phyloP scores from a whole-genome alignment of 2,113 vertebrate species.

The Lycaon pictus region DNA sequence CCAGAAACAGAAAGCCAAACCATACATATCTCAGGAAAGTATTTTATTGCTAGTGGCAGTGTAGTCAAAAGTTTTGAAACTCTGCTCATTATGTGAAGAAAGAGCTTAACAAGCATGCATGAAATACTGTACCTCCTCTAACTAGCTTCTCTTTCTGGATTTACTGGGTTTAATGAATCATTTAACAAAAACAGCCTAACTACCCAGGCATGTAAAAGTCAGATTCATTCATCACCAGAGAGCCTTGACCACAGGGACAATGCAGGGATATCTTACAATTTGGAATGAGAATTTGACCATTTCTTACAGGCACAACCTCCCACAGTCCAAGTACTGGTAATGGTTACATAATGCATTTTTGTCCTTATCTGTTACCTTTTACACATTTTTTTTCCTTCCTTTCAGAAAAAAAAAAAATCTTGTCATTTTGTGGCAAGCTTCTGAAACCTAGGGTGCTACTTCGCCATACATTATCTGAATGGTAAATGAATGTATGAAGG shows the following conservation, averaged over 20 bases:
- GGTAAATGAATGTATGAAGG: not conserved
- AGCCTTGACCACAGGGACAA: not conserved
- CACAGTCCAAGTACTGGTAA: not conserved
- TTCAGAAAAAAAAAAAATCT: not conserved
- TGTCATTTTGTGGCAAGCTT: not conserved
- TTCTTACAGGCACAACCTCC: not conserved
- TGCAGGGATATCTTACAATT: not conserved
- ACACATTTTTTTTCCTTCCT: not conserved
- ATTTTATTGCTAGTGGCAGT: constrained; percentile 50
- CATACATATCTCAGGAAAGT: not conserved
- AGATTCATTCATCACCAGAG: constrained; percentile 40
- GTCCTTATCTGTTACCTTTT: not conserved
- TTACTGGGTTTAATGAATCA: constrained; percentile 67
- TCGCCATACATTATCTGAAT: not conserved
- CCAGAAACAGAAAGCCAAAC: not conserved
- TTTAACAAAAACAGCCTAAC: constrained; percentile 70
- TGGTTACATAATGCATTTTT: constrained; percentile 14
- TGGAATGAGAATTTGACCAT: not conserved
- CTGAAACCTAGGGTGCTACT: not conserved
- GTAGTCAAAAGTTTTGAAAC: constrained; percentile 70
- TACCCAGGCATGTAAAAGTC: constrained; percentile 55
- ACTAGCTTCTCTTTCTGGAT: constrained; percentile 55
- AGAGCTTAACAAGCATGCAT: constrained; percentile 63
- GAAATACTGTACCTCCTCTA: constrained; percentile 30
- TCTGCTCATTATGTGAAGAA: constrained; percentile 64